phyloP scores from a whole-genome alignment of 2,797 vertebrate species.

The Anguilla anguilla region DNA sequence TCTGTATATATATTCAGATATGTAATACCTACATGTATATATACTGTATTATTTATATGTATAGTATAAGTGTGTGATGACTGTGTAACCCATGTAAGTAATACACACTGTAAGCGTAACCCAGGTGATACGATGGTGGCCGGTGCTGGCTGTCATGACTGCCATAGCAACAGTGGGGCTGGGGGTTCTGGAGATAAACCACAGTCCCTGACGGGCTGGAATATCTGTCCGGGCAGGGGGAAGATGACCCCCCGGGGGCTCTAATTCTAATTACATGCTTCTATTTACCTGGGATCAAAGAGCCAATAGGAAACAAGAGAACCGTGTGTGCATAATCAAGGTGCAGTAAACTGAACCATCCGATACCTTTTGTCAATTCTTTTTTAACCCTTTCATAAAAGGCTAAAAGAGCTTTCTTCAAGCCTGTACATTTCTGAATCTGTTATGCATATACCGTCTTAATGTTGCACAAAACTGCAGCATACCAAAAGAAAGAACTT shows the following conservation, averaged over 20 bases:
- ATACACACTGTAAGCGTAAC: no score
- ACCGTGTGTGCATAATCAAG: slow-evolving; percentile 33
- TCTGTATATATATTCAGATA: no score
- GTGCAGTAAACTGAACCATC: slow-evolving; percentile 23
- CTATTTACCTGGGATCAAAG: slow-evolving; percentile 71
- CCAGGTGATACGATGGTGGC: slow-evolving; percentile 5
- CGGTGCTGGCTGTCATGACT: background rate
- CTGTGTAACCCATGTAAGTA: background rate
- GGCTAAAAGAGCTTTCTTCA: background rate
- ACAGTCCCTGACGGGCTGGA: slow-evolving; percentile 58
- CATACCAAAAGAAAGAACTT: slow-evolving; percentile 16
- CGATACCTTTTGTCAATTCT: slow-evolving; percentile 5
- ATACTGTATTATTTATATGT: background rate
- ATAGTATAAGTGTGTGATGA: background rate
- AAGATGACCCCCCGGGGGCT: slow-evolving; percentile 59
- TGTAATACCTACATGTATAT: no score
- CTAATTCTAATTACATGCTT: slow-evolving; percentile 65
- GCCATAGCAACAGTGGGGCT: slow-evolving; percentile 37
- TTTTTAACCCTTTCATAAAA: background rate
- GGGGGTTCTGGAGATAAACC: slow-evolving; percentile 48
- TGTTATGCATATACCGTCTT: slow-evolving; percentile 6
- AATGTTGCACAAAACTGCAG: background rate
- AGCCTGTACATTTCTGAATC: background rate
- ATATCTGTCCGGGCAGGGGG: slow-evolving; percentile 58
- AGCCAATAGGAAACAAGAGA: slow-evolving; percentile 63